Percentiles rank a stretch among this genome's conserved stretches.
Conservation (phyloP, 2,888 invertebrate species). For the Euzophera pinguis region DNA sequence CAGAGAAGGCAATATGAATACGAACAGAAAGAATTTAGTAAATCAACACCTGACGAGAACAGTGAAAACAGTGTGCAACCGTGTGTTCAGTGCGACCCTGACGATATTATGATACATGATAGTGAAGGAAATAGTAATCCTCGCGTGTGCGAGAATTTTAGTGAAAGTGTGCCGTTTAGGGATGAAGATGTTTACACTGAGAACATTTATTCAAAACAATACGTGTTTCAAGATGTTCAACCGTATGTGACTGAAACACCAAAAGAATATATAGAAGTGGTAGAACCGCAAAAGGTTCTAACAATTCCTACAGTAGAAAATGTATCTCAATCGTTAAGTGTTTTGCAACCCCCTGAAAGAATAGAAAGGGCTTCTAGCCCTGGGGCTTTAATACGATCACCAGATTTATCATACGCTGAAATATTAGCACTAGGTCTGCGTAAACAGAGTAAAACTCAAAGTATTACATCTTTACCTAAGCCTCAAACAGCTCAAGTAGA, state of each 20-base stretch:
- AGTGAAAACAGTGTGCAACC: constrained; percentile 40
- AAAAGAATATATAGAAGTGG: constrained; percentile 29
- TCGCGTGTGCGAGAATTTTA: constrained; percentile 44
- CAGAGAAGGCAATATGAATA: constrained; percentile 28
- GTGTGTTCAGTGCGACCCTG: constrained; percentile 40
- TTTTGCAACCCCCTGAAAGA: constrained; percentile 30
- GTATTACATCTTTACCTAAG: constrained; percentile 49
- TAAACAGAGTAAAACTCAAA: constrained; percentile 45
- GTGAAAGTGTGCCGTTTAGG: constrained; percentile 60
- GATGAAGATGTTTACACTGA: constrained; percentile 30
- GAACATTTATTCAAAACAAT: constrained; percentile 36
- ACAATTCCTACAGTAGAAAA: background rate
- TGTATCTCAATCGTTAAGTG: constrained; percentile 16
- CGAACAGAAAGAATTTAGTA: constrained; percentile 11
- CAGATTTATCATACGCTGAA: constrained; percentile 86
- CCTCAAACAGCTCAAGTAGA: constrained; percentile 64
- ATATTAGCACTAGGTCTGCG: constrained; percentile 84
- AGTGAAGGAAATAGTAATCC: constrained; percentile 46
- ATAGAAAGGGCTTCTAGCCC: constrained; percentile 49
- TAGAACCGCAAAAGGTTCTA: constrained; percentile 26
- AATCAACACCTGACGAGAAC: constrained; percentile 27
- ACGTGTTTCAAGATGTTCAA: constrained; percentile 2
- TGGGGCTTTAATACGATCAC: constrained; percentile 57
- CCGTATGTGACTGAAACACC: constrained; percentile 19
- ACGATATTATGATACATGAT: constrained; percentile 31